Evolutionary conservation across 2,113 vertebrate genomes (phyloP), one percentile per base, ranked within the genome.

Genomic region (Pardalotus punctatus): DNA sequence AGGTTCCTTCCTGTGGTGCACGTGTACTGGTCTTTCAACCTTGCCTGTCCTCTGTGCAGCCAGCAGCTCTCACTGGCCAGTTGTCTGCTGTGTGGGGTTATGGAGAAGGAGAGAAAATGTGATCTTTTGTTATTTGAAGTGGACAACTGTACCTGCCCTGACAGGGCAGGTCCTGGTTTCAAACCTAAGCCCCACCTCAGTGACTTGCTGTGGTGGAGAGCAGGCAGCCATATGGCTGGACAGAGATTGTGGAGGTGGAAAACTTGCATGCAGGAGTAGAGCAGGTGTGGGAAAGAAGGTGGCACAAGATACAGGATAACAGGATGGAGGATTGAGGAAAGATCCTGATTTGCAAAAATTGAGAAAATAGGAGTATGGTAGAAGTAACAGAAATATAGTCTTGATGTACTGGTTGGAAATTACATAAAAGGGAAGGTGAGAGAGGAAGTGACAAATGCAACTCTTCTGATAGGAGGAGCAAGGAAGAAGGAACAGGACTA

Each of bases 1-100:
- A 14, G 5, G 5, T 76, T 93, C 8, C 12, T 42, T 54, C 3
- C 11, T 0, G 0, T 36, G 38, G 53, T 36, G 28, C 11, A 6
- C 1, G 0, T 1, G 0, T 0, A 1, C 50, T 47, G 27, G 9
- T 38, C 17, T 79, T 74, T 50, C 51, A 33, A 1, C 20, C 16
- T 53, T 0, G 0, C 25, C 61, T 64, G 33, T 51, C 19, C 53
- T 67, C 38, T 11, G 11, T 8, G 1, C 62, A 50, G 23, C 35
- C 62, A 71, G 62, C 28, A 50, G 28, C 38, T 48, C 53, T 60
- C 2, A 0, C 31, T 77, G 62, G 22, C 47, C 40, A 6, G 9
- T 50, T 67, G 16, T 62, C 36, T 64, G 7, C 35, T 45, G 4
- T 0, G 1, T 60, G 42, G 45, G 36, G 24, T 79, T 79, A 23